Evolutionary conservation across 2,797 vertebrate species (phyloP).

Genomic region (Lagorchestes hirsutus): DNA sequence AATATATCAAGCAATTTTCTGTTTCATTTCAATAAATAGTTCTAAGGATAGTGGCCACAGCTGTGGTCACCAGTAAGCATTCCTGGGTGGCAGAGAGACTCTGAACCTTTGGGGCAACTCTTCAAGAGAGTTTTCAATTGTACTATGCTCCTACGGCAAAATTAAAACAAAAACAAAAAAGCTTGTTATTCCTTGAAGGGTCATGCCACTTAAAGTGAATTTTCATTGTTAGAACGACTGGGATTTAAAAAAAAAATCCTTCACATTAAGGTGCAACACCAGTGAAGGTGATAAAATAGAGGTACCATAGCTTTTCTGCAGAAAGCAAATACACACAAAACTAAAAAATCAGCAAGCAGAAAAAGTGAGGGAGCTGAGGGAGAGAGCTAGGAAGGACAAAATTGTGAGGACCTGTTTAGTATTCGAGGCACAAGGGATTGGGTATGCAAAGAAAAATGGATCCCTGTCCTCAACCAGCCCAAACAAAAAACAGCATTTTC

Average conservation of each 20-base stretch:
- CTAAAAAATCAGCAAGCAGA: neutral
- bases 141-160: conserved; percentile 1
- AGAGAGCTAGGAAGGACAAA: neutral
- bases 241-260: neutral
- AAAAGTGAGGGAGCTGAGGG: neutral
- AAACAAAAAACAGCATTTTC: neutral
- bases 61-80: conserved; percentile 10
- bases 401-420: neutral
- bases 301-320: neutral
- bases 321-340: neutral
- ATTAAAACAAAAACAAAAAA: neutral
- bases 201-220: neutral
- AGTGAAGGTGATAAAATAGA: neutral
- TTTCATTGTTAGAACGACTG: neutral
- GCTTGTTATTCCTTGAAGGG: neutral
- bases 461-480: neutral
- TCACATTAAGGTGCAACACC: neutral
- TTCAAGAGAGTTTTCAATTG: conserved; percentile 14
- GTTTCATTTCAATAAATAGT: conserved; percentile 65
- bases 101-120: neutral
- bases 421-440: neutral
- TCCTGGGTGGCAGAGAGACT: neutral
- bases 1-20: conserved; percentile 79
- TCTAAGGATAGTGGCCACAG: conserved; percentile 26
- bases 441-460: neutral